These are phyloP conservation scores for Zaprionus capensis DNA, from an alignment of 1,140 invertebrate genomes.

Conservation along the genomic window DNA sequence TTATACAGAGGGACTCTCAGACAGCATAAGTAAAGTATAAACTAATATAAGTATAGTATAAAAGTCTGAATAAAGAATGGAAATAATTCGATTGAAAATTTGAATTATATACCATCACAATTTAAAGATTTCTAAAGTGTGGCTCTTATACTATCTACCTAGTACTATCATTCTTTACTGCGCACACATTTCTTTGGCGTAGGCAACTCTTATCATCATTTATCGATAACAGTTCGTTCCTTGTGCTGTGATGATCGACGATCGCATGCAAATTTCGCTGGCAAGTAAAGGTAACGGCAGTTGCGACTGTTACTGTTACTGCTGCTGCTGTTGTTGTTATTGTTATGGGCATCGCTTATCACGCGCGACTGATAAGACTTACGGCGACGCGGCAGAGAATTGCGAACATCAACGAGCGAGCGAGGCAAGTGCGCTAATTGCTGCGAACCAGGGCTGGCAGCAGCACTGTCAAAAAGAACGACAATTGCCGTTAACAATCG, in stretches of 20 bases:
- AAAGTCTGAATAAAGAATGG: too few species aligned
- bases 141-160: too few species aligned
- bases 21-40: too few species aligned
- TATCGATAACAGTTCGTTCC: background rate
- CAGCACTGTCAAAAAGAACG: slow-evolving; percentile 41
- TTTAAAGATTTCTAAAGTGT: too few species aligned
- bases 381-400: slow-evolving; percentile 11
- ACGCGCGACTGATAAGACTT: slow-evolving; percentile 66
- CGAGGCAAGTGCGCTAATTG: slow-evolving; percentile 66
- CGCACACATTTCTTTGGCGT: background rate
- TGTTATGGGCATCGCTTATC: slow-evolving; percentile 53
- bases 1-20: too few species aligned
- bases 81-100: too few species aligned
- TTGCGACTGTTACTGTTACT: slow-evolving; percentile 17
- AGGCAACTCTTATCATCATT: background rate
- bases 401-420: slow-evolving; percentile 28
- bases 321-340: slow-evolving; percentile 8
- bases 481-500: slow-evolving; percentile 79
- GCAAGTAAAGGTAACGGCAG: slow-evolving; percentile 34
- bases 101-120: too few species aligned
- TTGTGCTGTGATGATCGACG: slow-evolving; percentile 12
- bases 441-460: slow-evolving; percentile 61
- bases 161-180: too few species aligned
- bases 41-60: too few species aligned
- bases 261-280: slow-evolving; percentile 38